A percentile compares a stretch with the other conserved stretches of the same genome.
Evolutionary conservation across 1,140 invertebrate genomes (phyloP).

Genomic region (Scaptomyza graminum): DNA sequence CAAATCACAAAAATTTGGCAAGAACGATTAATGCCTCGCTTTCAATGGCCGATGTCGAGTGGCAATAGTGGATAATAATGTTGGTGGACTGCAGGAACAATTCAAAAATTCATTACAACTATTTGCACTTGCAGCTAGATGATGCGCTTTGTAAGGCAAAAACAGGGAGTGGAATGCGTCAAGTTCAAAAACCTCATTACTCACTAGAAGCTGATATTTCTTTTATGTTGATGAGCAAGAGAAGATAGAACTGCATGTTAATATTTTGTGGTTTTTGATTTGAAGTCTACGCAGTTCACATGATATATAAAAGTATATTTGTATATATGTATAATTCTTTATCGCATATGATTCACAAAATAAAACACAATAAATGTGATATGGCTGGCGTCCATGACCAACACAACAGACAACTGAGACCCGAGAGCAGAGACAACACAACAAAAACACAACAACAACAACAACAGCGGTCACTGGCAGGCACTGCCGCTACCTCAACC

Average conservation of each 20-base stretch:
- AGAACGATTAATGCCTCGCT: constrained; percentile 41
- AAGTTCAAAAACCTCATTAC: constrained; percentile 74
- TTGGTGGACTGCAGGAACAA: constrained; percentile 8
- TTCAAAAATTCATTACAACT: neutral
- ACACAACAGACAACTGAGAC: constrained; percentile 60
- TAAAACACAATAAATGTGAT: constrained; percentile 55
- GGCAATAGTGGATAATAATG: constrained; percentile 12
- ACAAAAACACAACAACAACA: constrained; percentile 26
- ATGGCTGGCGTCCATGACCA: constrained; percentile 78
- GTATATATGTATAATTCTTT: constrained; percentile 57
- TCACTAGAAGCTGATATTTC: constrained; percentile 43
- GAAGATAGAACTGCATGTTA: constrained; percentile 16
- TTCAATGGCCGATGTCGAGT: constrained; percentile 9
- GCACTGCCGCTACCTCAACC: neutral
- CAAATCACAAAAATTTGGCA: constrained; percentile 58
- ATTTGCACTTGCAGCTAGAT: constrained; percentile 2
- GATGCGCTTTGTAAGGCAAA: neutral
- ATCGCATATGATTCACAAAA: constrained; percentile 75
- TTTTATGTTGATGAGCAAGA: constrained; percentile 33
- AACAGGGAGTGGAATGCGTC: neutral
- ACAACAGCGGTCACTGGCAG: constrained; percentile 25
- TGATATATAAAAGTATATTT: constrained; percentile 14
- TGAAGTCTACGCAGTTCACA: constrained; percentile 22
- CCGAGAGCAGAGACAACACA: constrained; percentile 22
- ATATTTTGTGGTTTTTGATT: constrained; percentile 71